A percentile compares a stretch with the other conserved stretches of the same genome.
phyloP scores from a whole-genome alignment of 2,113 vertebrate genomes.

The Phocoena sinus region DNA sequence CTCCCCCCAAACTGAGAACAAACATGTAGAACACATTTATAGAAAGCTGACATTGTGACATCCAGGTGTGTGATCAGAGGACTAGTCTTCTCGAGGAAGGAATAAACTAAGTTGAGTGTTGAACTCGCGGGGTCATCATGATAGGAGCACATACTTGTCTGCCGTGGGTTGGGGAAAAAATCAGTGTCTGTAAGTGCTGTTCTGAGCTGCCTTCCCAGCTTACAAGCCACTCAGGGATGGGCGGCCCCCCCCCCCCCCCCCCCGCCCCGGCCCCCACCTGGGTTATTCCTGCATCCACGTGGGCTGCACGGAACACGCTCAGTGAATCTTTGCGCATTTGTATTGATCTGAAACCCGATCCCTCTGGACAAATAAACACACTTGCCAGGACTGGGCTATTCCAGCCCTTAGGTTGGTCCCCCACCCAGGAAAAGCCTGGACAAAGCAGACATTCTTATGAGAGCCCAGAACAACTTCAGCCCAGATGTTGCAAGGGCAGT shows the following conservation, averaged over 20 bases:
- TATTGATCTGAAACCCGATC: neutral
- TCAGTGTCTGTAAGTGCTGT: neutral
- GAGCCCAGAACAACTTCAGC: neutral
- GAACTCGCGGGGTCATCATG: neutral
- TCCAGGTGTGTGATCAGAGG: neutral
- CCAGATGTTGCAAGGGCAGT: neutral
- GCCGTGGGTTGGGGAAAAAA: neutral
- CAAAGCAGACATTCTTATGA: neutral
- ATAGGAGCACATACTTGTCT: neutral
- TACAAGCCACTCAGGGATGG: neutral
- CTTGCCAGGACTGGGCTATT: neutral
- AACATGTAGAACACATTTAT: accelerated
- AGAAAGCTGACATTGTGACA: neutral
- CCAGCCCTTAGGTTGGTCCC: neutral
- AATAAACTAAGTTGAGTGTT: neutral
- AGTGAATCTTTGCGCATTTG: neutral
- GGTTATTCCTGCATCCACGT: accelerated
- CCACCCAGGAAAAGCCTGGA: neutral
- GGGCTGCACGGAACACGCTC: neutral
- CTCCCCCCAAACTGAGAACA: neutral
- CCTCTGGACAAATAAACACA: neutral
- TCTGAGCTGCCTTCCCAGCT: neutral
- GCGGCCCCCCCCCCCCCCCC: accelerated
- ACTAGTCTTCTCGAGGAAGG: neutral
- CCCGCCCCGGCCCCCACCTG: neutral